A percentile compares a stretch with the other conserved stretches of the same genome.
Evolutionary conservation across 2,113 vertebrate species (phyloP).

Genomic region (Cebidichthys violaceus): DNA sequence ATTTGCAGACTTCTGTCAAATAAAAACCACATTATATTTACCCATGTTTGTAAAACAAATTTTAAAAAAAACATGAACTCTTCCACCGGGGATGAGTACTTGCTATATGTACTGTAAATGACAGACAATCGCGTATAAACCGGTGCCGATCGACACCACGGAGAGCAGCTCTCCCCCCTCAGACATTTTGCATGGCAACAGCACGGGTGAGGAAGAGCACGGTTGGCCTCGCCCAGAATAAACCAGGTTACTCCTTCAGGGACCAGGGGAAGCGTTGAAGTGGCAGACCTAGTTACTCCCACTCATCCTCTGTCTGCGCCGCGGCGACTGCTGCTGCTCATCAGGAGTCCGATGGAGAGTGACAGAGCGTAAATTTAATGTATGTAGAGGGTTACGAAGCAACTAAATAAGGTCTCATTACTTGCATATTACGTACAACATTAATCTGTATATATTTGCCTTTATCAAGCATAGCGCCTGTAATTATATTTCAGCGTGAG

Average conservation of each 20-base stretch:
- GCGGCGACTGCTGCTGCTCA: constrained; percentile 43
- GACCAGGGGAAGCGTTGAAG: constrained; percentile 63
- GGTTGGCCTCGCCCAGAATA: constrained; percentile 68
- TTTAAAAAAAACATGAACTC: neutral
- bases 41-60: neutral
- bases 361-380: constrained; percentile 22
- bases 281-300: constrained; percentile 75
- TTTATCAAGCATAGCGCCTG: constrained; percentile 20
- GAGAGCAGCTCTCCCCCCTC: constrained; percentile 12
- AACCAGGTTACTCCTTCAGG: constrained; percentile 79
- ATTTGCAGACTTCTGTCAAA: too few relatives aligned
- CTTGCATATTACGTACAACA: constrained; percentile 51
- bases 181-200: constrained; percentile 70
- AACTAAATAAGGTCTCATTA: constrained; percentile 49
- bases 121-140: neutral
- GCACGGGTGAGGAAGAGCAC: constrained; percentile 47
- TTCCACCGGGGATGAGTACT: neutral
- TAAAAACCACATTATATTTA: neutral
- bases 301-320: constrained; percentile 58
- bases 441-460: constrained; percentile 43
- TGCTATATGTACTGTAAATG: neutral
- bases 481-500: constrained; percentile 39
- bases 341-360: constrained; percentile 44
- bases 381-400: constrained; percentile 22
- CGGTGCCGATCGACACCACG: neutral